Base-by-base conservation (phyloP, 1,140 invertebrate species). In the Pseudomyrmex flavicornis region DNA sequence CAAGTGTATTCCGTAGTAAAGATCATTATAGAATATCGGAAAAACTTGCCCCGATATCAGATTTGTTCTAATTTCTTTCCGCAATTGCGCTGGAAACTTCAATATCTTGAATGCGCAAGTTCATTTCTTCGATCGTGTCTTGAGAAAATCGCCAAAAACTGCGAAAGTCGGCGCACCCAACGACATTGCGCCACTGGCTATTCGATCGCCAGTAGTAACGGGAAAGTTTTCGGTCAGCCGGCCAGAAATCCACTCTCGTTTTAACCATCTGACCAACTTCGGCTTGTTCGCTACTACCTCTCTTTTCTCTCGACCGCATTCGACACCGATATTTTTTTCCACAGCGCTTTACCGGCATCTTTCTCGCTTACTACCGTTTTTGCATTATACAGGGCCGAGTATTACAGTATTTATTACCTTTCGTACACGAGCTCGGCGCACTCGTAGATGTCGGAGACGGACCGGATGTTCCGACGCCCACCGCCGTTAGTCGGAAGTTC, bases 381-480 rank as follows among this genome's bases (percentile, higher is more conserved):
- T 87, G 50, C 66, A 90, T 91, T 92, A 93, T 93, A 89, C 79
- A 91, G 56, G 13, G 17, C 35, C 35, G 15, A 20, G 82, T 90
- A 90, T 92, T 92, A 88, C 89, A 92, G 74, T 88, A 92, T 93
- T 92, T 91, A 92, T 93, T 93, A 94, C 93, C 92, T 93, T 84
- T 93, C 88, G 87, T 93, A 94, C 12, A 93, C 35, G 17, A 93
- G 87, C 72, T 91, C 88, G 17, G 88, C 88, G 26, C 63, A 88
- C 59, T 93, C 90, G 66, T 91, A 91, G 26, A 93, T 65, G 65
- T 93, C 92, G 3, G 84, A 20, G 17, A 90, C 26, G 59, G 87
- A 89, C 80, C 92, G 90, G 44, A 76, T 65, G 44, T 70, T 79
- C 12, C 88, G 88, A 72, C 65, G 72, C 46, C 73, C 84, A 15